Percentiles rank a stretch among this genome's conserved stretches.
Conservation (phyloP, 1,140 invertebrate species). For the Megalonaias nervosa region DNA sequence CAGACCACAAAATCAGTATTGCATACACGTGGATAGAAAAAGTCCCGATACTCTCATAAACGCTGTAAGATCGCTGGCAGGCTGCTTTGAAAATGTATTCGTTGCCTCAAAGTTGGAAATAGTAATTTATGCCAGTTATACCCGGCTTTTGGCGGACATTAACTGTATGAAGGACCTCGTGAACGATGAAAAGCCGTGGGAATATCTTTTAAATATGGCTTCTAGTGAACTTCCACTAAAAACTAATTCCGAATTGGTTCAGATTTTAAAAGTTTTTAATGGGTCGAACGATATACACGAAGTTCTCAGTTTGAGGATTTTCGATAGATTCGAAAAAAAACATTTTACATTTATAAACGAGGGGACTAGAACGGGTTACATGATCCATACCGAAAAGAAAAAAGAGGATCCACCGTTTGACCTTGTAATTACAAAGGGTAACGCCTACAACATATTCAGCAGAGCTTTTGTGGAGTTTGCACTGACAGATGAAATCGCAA, state of each 20-base stretch:
- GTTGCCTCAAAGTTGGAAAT: slow-evolving; percentile 44
- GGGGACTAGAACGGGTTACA: slow-evolving; percentile 12
- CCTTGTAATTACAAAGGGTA: slow-evolving; percentile 55
- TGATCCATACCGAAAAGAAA: slow-evolving; percentile 9
- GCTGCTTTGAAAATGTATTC: slow-evolving; percentile 59
- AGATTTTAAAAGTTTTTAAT: slow-evolving; percentile 52
- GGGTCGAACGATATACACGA: slow-evolving; percentile 55
- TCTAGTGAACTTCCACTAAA: slow-evolving; percentile 52
- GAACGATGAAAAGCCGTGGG: slow-evolving; percentile 39
- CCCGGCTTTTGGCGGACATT: slow-evolving; percentile 51
- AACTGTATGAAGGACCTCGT: slow-evolving; percentile 57
- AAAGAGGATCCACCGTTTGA: slow-evolving; percentile 45
- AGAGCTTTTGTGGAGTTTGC: slow-evolving; percentile 54
- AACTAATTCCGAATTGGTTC: slow-evolving; percentile 54
- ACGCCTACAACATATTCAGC: slow-evolving; percentile 58
- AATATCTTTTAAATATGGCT: slow-evolving; percentile 56
- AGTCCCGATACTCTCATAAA: slow-evolving; percentile 13
- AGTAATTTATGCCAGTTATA: slow-evolving; percentile 48
- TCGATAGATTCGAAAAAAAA: slow-evolving; percentile 12
- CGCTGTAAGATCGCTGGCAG: slow-evolving; percentile 24
- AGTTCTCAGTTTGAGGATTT: slow-evolving; percentile 11
- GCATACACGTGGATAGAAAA: slow-evolving; percentile 52
- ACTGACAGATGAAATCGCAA: slow-evolving; percentile 42
- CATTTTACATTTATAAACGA: slow-evolving; percentile 18
- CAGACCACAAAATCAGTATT: slow-evolving; percentile 51